Percentiles rank a stretch among this genome's conserved stretches.
Evolutionary conservation across 2,113 vertebrate species (phyloP).

Genomic region (Eublepharis macularius): DNA sequence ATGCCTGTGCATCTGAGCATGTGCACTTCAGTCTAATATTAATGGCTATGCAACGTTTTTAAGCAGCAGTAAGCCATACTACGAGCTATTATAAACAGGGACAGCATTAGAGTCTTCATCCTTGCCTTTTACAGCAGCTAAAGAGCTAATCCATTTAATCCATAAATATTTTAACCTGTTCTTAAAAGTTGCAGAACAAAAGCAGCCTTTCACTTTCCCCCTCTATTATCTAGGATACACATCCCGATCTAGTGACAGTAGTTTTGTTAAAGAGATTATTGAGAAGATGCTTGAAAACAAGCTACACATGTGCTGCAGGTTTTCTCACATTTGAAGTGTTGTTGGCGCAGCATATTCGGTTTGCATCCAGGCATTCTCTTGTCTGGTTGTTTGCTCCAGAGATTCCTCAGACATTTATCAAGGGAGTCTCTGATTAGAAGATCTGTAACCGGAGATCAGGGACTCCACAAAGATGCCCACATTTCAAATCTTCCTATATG

Average conservation of each 20-base stretch:
- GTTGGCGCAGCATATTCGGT: not conserved
- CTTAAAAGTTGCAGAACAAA: conserved; percentile 6
- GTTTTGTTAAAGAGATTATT: not conserved
- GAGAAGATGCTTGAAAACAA: not conserved
- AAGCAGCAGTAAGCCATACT: not conserved
- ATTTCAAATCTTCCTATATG: not conserved
- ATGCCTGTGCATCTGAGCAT: conserved; percentile 19
- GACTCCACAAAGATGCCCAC: not conserved
- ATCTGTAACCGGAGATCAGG: not conserved
- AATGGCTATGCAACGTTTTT: not conserved
- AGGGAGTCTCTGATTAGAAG: not conserved
- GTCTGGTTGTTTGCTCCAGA: not conserved
- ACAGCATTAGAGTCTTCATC: not conserved
- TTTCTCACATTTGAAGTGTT: not conserved
- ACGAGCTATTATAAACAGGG: not conserved
- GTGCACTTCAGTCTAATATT: not conserved
- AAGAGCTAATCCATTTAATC: conserved; percentile 2
- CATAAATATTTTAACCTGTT: conserved; percentile 3
- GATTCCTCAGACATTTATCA: not conserved
- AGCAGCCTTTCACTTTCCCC: not conserved
- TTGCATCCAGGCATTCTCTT: not conserved
- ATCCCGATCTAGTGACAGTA: not conserved
- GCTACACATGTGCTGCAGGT: not conserved
- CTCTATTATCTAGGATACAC: not conserved
- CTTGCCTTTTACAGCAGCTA: not conserved